These are phyloP conservation scores for Sebastes miniatus DNA, from an alignment of 2,797 vertebrate species.

Conservation along the genomic window DNA sequence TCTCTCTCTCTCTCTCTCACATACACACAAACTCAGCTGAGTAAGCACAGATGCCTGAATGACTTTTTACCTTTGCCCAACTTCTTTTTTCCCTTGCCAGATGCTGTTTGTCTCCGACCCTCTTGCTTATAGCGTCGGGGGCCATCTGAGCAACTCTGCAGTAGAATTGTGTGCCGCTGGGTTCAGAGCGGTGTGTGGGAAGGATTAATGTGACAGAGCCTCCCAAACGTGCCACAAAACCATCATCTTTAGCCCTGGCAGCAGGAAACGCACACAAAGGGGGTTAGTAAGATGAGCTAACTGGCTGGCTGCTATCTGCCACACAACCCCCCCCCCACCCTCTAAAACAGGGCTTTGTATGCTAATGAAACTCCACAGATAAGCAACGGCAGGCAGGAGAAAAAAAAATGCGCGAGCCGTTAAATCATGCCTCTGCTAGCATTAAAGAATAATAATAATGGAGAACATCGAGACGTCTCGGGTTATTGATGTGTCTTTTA, in stretches of 20 bases:
- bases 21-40: constrained; percentile 68
- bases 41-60: constrained; percentile 71
- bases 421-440: constrained; percentile 74
- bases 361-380: constrained; percentile 77
- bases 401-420: constrained; percentile 61
- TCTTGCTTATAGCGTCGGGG: constrained; percentile 45
- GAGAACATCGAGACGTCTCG: constrained; percentile 67
- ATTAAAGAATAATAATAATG: constrained; percentile 82
- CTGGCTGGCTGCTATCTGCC: constrained; percentile 66
- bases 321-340: constrained; percentile 11
- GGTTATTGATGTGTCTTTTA: constrained; percentile 83
- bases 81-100: constrained; percentile 56
- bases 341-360: constrained; percentile 73
- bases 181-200: constrained; percentile 53
- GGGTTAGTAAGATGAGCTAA: constrained; percentile 71
- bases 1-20: constrained; percentile 1
- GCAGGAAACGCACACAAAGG: constrained; percentile 64
- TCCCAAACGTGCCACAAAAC: constrained; percentile 65
- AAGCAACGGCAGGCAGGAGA: constrained; percentile 60
- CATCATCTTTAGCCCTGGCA: constrained; percentile 75
- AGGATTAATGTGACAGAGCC: constrained; percentile 70
- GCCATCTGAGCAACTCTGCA: constrained; percentile 59
- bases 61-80: constrained; percentile 73
- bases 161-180: constrained; percentile 46
- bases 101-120: constrained; percentile 71